These are phyloP conservation scores for Antrozous pallidus DNA, from an alignment of 2,797 vertebrate species.

Conservation along the genomic window DNA sequence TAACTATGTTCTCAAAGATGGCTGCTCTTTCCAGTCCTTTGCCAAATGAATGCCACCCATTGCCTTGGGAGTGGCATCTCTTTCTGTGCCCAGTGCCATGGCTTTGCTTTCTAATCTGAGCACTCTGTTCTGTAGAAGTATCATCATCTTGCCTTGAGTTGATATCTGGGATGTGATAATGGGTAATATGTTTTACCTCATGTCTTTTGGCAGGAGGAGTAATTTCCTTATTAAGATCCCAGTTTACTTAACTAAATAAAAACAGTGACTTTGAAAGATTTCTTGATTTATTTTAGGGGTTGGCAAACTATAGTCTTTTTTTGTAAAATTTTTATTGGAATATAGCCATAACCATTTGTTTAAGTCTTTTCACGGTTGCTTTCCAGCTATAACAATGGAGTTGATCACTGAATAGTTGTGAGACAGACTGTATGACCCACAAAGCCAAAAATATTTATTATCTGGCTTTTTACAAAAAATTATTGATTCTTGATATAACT, in stretches of 20 bases:
- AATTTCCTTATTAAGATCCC: background rate
- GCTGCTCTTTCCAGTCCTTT: background rate
- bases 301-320: background rate
- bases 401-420: background rate
- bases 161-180: background rate
- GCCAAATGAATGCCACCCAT: background rate
- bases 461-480: background rate
- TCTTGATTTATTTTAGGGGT: slow-evolving; percentile 30
- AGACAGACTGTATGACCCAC: background rate
- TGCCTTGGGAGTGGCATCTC: background rate
- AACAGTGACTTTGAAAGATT: slow-evolving; percentile 25
- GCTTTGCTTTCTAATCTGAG: background rate
- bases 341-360: background rate
- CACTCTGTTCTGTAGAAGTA: background rate
- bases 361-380: background rate
- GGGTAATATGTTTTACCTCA: background rate
- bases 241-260: background rate
- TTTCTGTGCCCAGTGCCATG: background rate
- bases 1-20: background rate
- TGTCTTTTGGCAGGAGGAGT: background rate
- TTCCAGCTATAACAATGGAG: background rate
- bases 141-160: background rate
- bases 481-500: background rate
- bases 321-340: background rate
- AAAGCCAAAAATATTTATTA: background rate